Conservation (phyloP, 2,113 vertebrate genomes). For the Psittacus erithacus region DNA sequence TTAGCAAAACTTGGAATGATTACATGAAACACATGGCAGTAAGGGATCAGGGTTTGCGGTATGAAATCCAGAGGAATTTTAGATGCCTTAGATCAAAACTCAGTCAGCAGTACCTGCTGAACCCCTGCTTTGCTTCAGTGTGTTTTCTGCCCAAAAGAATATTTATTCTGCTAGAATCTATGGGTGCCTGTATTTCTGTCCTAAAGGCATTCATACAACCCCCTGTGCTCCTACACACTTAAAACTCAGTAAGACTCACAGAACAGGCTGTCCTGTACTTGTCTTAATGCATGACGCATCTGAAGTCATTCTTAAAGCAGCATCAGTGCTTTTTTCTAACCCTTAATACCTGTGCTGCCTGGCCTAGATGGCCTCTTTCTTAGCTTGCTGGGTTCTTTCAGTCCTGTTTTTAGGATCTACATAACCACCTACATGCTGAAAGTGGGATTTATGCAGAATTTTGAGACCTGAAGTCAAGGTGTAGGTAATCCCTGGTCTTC, state of each 20-base stretch:
- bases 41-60: neutral
- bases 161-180: neutral
- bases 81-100: neutral
- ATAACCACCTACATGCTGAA: neutral
- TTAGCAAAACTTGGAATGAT: constrained; percentile 11
- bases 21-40: neutral
- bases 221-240: neutral
- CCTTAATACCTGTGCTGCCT: neutral
- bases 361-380: neutral
- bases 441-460: neutral
- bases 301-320: neutral
- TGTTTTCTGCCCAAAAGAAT: neutral
- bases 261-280: neutral
- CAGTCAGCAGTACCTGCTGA: neutral
- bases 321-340: neutral
- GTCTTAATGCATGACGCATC: neutral
- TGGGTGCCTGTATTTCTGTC: neutral
- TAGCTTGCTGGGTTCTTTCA: neutral
- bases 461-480: neutral
- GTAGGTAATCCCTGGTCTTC: neutral
- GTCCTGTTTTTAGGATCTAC: neutral
- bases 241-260: neutral
- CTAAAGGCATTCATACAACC: neutral
- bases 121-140: neutral
- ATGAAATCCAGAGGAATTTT: neutral